These are phyloP conservation scores for Chrysochloris asiatica DNA, from an alignment of 2,113 vertebrate genomes.

Conservation along the genomic window DNA sequence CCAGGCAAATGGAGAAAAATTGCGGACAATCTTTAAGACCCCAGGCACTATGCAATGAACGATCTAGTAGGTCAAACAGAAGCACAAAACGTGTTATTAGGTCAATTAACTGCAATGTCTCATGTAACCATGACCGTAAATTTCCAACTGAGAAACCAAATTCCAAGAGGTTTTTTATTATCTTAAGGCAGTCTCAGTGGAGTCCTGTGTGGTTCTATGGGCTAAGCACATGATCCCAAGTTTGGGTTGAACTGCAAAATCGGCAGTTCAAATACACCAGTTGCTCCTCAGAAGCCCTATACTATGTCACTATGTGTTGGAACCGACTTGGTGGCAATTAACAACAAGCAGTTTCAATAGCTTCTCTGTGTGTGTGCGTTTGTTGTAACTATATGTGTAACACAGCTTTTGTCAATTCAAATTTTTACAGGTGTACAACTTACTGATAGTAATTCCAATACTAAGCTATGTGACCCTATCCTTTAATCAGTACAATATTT, in stretches of 20 bases:
- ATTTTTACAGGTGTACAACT: neutral
- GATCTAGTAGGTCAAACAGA: neutral
- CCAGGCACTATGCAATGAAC: neutral
- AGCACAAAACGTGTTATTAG: neutral
- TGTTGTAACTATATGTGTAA: neutral
- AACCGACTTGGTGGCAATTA: too few species aligned
- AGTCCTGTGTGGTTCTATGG: too few species aligned
- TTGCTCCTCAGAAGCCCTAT: too few species aligned
- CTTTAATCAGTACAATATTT: neutral
- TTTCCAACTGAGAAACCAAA: neutral
- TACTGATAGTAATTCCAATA: neutral
- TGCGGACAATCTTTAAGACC: neutral
- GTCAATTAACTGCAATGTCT: neutral
- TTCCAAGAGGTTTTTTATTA: neutral
- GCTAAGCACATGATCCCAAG: too few species aligned
- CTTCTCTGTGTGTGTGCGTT: neutral
- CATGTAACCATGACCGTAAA: neutral
- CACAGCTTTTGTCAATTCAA: neutral
- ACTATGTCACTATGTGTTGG: too few species aligned
- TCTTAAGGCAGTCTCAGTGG: too few species aligned
- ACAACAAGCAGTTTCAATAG: too few species aligned
- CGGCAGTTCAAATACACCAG: too few species aligned
- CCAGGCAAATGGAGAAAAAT: neutral
- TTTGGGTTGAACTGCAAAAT: too few species aligned
- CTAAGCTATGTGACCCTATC: neutral